Evolutionary conservation across 1,140 invertebrate species (phyloP), one percentile per base, ranked within the genome.

Genomic region (Ptiloglossa arizonensis): DNA sequence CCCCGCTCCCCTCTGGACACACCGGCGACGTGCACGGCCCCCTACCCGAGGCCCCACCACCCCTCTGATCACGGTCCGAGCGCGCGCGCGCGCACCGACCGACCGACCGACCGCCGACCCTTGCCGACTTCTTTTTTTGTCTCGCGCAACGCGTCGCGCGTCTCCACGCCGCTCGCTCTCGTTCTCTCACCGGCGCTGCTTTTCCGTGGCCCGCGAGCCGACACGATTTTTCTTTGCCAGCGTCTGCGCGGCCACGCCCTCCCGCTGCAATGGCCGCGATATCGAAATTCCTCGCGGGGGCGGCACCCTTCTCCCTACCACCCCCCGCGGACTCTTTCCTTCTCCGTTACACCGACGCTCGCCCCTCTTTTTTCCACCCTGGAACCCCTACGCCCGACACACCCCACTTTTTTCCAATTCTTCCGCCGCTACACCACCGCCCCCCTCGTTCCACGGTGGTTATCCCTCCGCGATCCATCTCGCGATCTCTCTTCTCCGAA

Each of bases 211-310:
- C n/a, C 46, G 67, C 69, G 69, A 67, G 62, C 41, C 81, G 80
- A 64, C n/a, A n/a, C 63, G 77, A 89, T 90, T 90, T 90, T 90
- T 90, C 87, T 90, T 88, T 87, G 54, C 70, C 73, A 89, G 90
- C 90, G 90, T 91, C 90, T 90, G 90, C 90, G 90, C 90, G 86
- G 89, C 90, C 90, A 91, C 90, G 90, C 90, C 90, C 88, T 86
- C 88, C 74, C 77, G 73, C 83, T 76, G 89, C 89, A 89, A 91
- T 91, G 90, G 90, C 90, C 87, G 84, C 89, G 82, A 64, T 52
- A 67, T 83, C 81, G 85, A 86, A 89, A 89, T 87, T 87, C 84
- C 84, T 85, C 80, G 86, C 86, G 86, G 82, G 88, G 89, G 88
- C 86, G 89, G 73, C 87, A 64, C 83, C 87, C 86, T 89, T 82